These are phyloP conservation scores for Fregata magnificens DNA, from an alignment of 2,113 vertebrate species.

Conservation along the genomic window DNA sequence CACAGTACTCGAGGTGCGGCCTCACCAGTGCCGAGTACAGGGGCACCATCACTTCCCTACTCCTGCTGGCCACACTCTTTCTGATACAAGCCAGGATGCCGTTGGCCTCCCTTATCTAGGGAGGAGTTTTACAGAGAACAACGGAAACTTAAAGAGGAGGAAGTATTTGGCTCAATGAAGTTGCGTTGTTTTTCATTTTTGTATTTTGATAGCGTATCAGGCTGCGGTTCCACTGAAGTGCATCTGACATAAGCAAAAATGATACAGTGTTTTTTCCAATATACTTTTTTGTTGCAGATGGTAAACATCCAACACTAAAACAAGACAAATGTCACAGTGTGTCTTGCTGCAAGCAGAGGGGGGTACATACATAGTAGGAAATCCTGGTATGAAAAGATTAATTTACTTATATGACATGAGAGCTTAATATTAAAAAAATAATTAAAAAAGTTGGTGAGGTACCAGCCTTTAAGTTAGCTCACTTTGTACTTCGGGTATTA, in stretches of 20 bases:
- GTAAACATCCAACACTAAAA: neutral
- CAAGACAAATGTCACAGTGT: neutral
- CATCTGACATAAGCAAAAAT: neutral
- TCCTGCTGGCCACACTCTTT: too few relatives aligned
- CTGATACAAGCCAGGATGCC: too few relatives aligned
- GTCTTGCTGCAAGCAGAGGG: neutral
- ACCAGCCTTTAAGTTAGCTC: slow-evolving; percentile 11
- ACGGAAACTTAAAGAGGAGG: too few relatives aligned
- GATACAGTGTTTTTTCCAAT: neutral
- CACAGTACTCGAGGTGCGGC: too few relatives aligned
- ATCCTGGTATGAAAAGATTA: slow-evolving; percentile 66
- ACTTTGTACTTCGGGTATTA: slow-evolving; percentile 38
- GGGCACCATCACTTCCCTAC: too few relatives aligned
- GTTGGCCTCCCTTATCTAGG: too few relatives aligned
- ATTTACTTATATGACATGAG: slow-evolving; percentile 35
- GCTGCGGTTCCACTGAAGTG: neutral
- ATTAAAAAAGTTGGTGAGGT: neutral
- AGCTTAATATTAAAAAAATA: neutral
- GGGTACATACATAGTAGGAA: neutral
- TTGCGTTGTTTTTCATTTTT: too few relatives aligned
- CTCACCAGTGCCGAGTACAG: too few relatives aligned
- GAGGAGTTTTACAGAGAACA: too few relatives aligned
- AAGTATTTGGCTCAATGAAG: too few relatives aligned
- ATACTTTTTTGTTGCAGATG: neutral
- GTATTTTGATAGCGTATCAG: too few relatives aligned